phyloP scores from a whole-genome alignment of 2,113 vertebrate species.

The Lasiurus cinereus region DNA sequence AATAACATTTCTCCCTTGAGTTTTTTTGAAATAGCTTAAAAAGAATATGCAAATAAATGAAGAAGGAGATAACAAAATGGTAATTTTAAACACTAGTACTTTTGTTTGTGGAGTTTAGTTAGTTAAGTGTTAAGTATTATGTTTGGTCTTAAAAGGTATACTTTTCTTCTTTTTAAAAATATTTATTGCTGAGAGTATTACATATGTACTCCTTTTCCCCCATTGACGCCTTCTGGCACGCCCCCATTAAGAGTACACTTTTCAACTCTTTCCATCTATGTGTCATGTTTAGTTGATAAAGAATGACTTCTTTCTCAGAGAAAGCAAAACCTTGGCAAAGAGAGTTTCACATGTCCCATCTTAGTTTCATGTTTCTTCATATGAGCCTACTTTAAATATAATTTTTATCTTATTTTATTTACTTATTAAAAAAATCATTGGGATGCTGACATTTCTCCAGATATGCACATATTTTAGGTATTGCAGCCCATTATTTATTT shows the following conservation, averaged over 20 bases:
- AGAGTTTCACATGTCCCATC: background rate
- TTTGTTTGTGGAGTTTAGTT: background rate
- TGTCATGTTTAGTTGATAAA: background rate
- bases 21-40: background rate
- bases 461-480: background rate
- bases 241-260: too few relatives aligned
- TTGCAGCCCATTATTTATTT: background rate
- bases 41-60: conserved; percentile 26
- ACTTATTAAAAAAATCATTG: background rate
- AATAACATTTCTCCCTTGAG: background rate
- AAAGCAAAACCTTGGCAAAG: background rate
- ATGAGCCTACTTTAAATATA: background rate
- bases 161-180: background rate
- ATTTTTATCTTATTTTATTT: background rate
- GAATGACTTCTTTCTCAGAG: background rate
- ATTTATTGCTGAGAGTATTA: too few relatives aligned
- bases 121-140: background rate
- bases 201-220: too few relatives aligned
- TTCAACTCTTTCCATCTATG: background rate
- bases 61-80: background rate
- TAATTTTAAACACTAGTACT: background rate
- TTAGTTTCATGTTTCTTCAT: background rate
- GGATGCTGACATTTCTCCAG: background rate
- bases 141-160: background rate
- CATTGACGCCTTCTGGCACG: too few relatives aligned